Conservation (phyloP, 2,797 vertebrate genomes). For the Octomys mimax region DNA sequence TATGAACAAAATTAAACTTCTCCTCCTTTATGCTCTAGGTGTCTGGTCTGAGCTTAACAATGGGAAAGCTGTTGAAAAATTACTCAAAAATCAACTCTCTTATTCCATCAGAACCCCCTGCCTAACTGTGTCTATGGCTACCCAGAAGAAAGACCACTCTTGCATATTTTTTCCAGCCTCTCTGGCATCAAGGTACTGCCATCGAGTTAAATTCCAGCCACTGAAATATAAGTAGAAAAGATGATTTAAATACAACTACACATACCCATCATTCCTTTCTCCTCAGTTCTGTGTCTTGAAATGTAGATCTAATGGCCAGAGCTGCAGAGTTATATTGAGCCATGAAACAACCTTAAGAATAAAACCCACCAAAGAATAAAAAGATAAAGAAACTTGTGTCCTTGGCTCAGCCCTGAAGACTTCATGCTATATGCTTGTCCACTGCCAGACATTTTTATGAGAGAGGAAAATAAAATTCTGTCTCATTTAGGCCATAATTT, state of each 20-base stretch:
- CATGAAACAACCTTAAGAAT: neutral
- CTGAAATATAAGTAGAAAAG: neutral
- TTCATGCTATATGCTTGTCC: no score
- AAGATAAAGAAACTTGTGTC: neutral
- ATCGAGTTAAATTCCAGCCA: constrained; percentile 23
- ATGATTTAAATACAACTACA: neutral
- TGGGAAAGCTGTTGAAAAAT: neutral
- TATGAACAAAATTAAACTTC: neutral
- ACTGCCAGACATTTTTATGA: neutral
- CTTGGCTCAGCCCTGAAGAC: neutral
- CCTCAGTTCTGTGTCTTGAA: neutral
- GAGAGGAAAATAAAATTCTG: constrained; percentile 24
- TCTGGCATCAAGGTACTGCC: neutral
- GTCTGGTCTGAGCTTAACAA: neutral
- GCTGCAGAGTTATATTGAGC: neutral
- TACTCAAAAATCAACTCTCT: neutral
- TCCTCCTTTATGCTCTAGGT: neutral
- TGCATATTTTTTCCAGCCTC: neutral
- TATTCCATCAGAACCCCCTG: neutral
- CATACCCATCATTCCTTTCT: neutral
- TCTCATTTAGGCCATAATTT: constrained; percentile 13
- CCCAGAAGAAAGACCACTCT: neutral
- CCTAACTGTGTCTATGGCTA: neutral
- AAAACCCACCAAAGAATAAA: neutral
- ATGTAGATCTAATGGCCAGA: neutral